Evolutionary conservation across 2,888 invertebrate species (phyloP).

Genomic region (Abrostola tripartita): DNA sequence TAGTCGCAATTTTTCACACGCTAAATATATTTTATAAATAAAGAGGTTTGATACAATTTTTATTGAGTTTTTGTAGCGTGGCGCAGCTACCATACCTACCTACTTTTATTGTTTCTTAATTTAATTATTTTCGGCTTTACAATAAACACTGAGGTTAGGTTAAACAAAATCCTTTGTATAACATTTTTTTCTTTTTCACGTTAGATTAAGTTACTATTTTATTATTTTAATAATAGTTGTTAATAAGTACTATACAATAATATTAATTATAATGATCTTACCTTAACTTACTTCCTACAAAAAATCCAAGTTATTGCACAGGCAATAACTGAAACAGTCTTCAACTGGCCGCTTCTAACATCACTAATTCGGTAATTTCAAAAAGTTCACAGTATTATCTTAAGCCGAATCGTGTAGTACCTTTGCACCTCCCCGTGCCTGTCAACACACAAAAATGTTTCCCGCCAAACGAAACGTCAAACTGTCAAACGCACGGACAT

Average conservation of each 20-base stretch:
- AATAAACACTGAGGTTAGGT: no score
- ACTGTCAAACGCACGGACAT: conserved; percentile 84
- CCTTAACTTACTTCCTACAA: conserved; percentile 74
- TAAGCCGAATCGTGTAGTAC: conserved; percentile 61
- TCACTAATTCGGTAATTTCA: conserved; percentile 72
- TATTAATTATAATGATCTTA: conserved; percentile 59
- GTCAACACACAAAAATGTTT: conserved; percentile 71
- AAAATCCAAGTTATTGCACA: conserved; percentile 85
- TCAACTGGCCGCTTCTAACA: conserved; percentile 78
- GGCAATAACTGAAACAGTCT: conserved; percentile 82
- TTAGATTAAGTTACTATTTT: not conserved
- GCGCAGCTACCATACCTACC: no score
- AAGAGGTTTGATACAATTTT: no score
- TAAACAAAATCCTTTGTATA: no score
- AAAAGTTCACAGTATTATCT: conserved; percentile 68
- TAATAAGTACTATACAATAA: not conserved
- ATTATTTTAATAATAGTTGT: not conserved
- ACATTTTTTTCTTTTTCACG: no score
- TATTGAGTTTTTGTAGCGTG: no score
- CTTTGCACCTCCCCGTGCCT: conserved; percentile 57
- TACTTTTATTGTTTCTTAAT: no score
- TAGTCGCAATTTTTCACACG: no score
- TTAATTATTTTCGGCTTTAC: no score
- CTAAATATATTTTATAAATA: not conserved
- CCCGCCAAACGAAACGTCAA: conserved; percentile 87